Evolutionary conservation across 2,113 vertebrate genomes (phyloP).

Genomic region (Bathybates hornii): DNA sequence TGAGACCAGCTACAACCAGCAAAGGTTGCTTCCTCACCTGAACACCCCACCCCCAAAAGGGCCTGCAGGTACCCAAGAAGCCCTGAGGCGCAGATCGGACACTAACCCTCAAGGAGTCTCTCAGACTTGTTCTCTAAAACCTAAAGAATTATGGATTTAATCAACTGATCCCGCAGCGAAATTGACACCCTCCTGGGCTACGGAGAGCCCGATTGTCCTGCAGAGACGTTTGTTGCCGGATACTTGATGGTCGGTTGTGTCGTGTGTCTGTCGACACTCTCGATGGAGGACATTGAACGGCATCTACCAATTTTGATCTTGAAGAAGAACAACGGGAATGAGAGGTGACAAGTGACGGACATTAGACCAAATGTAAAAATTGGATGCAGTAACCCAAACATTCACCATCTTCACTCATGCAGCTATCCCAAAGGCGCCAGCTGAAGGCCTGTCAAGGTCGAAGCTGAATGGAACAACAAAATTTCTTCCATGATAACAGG

Average conservation of each 20-base stretch:
- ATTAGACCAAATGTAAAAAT: neutral
- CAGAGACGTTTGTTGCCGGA: neutral
- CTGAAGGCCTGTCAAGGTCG: neutral
- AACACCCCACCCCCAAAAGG: neutral
- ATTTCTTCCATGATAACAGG: neutral
- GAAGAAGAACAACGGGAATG: neutral
- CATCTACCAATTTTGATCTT: neutral
- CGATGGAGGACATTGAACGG: neutral
- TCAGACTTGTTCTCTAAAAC: neutral
- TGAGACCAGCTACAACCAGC: neutral
- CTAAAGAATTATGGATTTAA: neutral
- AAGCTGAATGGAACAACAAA: neutral
- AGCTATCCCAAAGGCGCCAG: neutral
- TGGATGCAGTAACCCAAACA: neutral
- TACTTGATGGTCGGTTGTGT: neutral
- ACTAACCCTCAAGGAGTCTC: neutral
- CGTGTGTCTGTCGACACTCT: neutral
- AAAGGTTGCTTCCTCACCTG: neutral
- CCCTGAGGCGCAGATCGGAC: neutral
- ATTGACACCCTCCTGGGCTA: neutral
- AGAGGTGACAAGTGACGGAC: neutral
- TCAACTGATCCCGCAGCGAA: rapidly evolving
- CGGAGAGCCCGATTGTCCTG: neutral
- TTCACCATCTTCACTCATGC: neutral
- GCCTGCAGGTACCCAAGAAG: neutral